These are phyloP conservation scores for Harpalus rufipes DNA, from an alignment of 2,888 invertebrate genomes.

Conservation along the genomic window DNA sequence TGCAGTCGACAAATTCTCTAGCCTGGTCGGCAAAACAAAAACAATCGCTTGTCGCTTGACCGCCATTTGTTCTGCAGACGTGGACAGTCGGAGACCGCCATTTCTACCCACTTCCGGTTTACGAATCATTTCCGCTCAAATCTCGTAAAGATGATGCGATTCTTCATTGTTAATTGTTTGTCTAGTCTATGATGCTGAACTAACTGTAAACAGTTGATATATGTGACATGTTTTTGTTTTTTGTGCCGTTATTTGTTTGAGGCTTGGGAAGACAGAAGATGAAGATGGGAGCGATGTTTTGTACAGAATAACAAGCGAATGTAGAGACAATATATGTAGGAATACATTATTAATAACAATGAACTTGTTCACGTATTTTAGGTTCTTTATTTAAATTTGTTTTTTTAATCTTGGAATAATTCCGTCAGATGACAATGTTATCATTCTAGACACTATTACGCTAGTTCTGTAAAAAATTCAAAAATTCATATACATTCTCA, in stretches of 20 bases:
- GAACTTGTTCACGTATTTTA: too few relatives aligned
- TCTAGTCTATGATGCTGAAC: constrained; percentile 35
- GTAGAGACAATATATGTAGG: too few relatives aligned
- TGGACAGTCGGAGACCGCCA: constrained; percentile 40
- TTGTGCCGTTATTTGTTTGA: constrained; percentile 19
- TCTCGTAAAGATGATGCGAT: constrained; percentile 21
- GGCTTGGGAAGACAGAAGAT: too few relatives aligned
- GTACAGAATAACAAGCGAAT: too few relatives aligned
- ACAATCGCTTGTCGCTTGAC: constrained; percentile 26
- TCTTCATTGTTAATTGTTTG: constrained; percentile 42
- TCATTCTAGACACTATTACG: too few relatives aligned
- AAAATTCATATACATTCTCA: too few relatives aligned
- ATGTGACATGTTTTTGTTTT: constrained; percentile 33
- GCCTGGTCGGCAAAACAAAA: constrained; percentile 22
- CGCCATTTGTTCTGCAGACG: constrained; percentile 35
- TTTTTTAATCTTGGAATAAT: too few relatives aligned
- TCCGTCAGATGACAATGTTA: too few relatives aligned
- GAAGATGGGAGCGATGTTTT: too few relatives aligned
- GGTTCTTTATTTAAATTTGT: too few relatives aligned
- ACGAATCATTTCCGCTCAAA: constrained; percentile 31
- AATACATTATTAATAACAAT: too few relatives aligned
- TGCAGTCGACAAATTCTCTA: constrained; percentile 5
- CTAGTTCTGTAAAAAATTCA: too few relatives aligned
- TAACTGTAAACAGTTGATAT: constrained; percentile 34
- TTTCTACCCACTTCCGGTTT: constrained; percentile 31